Conservation (phyloP, 2,113 vertebrate species). For the Coptodon rendalli region DNA sequence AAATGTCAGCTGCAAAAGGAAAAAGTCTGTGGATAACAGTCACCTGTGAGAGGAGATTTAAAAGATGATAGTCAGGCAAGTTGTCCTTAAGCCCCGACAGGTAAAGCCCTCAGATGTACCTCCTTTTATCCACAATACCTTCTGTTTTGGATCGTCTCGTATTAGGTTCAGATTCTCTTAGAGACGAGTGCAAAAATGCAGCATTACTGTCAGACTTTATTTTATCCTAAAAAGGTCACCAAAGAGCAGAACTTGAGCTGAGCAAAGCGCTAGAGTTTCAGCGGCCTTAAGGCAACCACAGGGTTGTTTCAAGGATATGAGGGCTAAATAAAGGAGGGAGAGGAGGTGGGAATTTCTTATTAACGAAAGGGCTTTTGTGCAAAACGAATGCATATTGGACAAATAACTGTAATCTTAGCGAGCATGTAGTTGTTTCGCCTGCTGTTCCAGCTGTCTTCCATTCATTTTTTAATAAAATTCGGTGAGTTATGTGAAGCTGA, state of each 20-base stretch:
- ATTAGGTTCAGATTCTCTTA: neutral
- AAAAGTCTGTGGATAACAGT: neutral
- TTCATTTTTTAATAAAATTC: neutral
- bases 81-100: neutral
- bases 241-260: neutral
- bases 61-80: neutral
- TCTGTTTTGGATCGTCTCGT: neutral
- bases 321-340: rapidly evolving
- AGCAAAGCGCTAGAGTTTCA: neutral
- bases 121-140: neutral
- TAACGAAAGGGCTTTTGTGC: neutral
- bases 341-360: neutral
- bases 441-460: rapidly evolving
- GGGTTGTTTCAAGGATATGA: neutral
- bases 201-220: neutral
- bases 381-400: neutral
- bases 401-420: neutral
- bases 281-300: rapidly evolving
- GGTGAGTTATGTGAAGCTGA: neutral
- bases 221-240: neutral
- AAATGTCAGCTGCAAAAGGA: neutral
- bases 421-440: neutral
- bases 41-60: neutral
- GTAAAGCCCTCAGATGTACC: neutral
- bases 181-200: neutral